These are phyloP conservation scores for Papilio polytes DNA, from an alignment of 1,140 invertebrate genomes.

Conservation along the genomic window DNA sequence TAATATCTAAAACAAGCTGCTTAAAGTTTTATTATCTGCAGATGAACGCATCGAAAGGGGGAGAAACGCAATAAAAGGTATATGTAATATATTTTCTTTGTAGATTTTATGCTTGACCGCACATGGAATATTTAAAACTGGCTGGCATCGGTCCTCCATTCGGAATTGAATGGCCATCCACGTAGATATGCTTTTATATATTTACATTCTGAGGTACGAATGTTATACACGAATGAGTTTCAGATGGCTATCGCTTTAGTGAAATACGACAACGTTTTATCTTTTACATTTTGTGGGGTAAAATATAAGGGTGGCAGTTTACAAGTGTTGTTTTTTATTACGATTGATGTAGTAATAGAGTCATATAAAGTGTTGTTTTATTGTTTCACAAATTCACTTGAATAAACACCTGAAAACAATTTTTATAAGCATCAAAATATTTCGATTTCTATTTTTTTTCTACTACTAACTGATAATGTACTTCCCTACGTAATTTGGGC, in stretches of 20 bases:
- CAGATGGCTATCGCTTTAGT: conserved; percentile 39
- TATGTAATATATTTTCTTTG: conserved; percentile 81
- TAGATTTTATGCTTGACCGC: conserved; percentile 80
- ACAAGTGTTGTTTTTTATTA: conserved; percentile 18
- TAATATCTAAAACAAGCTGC: conserved; percentile 69
- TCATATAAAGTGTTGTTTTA: conserved; percentile 19
- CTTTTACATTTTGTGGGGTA: conserved; percentile 31
- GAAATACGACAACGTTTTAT: conserved; percentile 38
- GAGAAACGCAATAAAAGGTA: conserved; percentile 77
- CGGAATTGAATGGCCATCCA: conserved; percentile 72
- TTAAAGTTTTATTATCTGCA: conserved; percentile 65
- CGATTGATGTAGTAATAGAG: neutral
- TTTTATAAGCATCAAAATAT: no score
- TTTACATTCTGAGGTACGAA: conserved; percentile 54
- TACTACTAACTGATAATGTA: no score
- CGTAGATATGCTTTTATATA: conserved; percentile 69
- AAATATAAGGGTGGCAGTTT: conserved; percentile 30
- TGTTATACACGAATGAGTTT: conserved; percentile 40
- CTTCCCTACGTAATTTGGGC: no score
- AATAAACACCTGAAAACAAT: no score
- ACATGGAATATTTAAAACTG: conserved; percentile 82
- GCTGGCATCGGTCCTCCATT: conserved; percentile 64
- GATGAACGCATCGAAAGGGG: conserved; percentile 58
- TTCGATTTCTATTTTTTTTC: no score
- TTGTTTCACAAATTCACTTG: conserved; percentile 1